Percentiles rank a stretch among this genome's conserved stretches.
Evolutionary conservation across 2,888 invertebrate species (phyloP).

Genomic region (Polyommatus icarus): DNA sequence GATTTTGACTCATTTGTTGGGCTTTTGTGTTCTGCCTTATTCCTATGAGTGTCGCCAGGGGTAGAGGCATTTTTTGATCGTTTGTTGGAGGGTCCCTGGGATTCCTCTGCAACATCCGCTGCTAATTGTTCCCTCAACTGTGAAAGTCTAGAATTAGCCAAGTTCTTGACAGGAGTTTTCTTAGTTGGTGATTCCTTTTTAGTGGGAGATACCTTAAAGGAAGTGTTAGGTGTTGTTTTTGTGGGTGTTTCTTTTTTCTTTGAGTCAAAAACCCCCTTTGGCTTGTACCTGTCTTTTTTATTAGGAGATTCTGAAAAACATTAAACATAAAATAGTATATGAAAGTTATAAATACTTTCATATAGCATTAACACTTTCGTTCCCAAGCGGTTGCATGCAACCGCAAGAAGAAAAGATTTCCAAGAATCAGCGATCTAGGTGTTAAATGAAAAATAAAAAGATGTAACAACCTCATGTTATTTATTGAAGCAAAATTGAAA

Average conservation of each 20-base stretch:
- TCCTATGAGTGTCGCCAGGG: conserved; percentile 45
- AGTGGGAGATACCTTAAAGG: conserved; percentile 39
- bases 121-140: conserved; percentile 55
- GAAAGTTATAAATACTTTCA: not conserved
- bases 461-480: too few relatives aligned
- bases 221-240: conserved; percentile 37
- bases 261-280: conserved; percentile 33
- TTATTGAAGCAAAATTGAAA: too few relatives aligned
- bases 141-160: conserved; percentile 58
- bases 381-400: too few relatives aligned
- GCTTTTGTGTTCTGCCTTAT: conserved; percentile 52
- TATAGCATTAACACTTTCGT: too few relatives aligned
- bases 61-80: conserved; percentile 48
- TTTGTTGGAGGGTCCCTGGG: conserved; percentile 36
- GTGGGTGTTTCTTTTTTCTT: conserved; percentile 21
- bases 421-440: too few relatives aligned
- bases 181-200: conserved; percentile 43
- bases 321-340: not conserved
- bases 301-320: conserved; percentile 43
- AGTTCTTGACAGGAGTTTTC: conserved; percentile 52
- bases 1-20: conserved; percentile 56
- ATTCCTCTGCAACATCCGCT: conserved; percentile 47
- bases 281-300: conserved; percentile 40
- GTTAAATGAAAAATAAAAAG: too few relatives aligned
- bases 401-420: too few relatives aligned